These are phyloP conservation scores for Platygyra sinensis DNA, from an alignment of 64 coral and sea anemone genomes.

Conservation along the genomic window DNA sequence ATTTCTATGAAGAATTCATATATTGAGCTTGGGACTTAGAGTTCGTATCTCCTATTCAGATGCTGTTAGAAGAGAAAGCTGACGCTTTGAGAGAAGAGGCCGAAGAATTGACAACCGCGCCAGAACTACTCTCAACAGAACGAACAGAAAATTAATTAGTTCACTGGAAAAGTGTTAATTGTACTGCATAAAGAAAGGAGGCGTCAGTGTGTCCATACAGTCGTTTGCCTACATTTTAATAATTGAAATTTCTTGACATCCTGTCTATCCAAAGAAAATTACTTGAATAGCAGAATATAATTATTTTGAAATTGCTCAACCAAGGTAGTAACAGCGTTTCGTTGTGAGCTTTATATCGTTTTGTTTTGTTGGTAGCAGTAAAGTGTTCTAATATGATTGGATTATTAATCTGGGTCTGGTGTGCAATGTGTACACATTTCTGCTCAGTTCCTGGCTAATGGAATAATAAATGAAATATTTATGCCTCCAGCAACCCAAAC, in stretches of 20 bases:
- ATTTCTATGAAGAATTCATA: neutral
- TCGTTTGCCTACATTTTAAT: neutral
- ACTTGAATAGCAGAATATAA: neutral
- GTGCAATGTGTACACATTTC: neutral
- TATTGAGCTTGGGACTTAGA: neutral
- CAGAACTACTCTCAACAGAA: neutral
- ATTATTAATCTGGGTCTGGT: neutral
- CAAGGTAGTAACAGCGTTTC: neutral
- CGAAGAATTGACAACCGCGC: constrained; percentile 64
- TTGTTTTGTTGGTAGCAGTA: neutral
- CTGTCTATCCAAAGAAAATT: neutral
- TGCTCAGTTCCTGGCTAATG: neutral
- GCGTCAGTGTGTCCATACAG: neutral
- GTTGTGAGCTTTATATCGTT: neutral
- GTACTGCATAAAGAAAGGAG: neutral
- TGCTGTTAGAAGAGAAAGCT: constrained; percentile 92
- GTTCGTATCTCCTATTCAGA: constrained; percentile 45
- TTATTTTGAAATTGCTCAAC: neutral
- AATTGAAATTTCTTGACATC: neutral
- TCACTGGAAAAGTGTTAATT: neutral
- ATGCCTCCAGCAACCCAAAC: too few species aligned
- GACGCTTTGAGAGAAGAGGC: constrained; percentile 95
- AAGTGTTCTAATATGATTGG: neutral
- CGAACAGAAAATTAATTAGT: neutral
- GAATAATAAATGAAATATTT: neutral